Percentiles rank a stretch among this genome's conserved stretches.
Evolutionary conservation across 2,113 vertebrate species (phyloP).

Genomic region (Opisthocomus hoazin): DNA sequence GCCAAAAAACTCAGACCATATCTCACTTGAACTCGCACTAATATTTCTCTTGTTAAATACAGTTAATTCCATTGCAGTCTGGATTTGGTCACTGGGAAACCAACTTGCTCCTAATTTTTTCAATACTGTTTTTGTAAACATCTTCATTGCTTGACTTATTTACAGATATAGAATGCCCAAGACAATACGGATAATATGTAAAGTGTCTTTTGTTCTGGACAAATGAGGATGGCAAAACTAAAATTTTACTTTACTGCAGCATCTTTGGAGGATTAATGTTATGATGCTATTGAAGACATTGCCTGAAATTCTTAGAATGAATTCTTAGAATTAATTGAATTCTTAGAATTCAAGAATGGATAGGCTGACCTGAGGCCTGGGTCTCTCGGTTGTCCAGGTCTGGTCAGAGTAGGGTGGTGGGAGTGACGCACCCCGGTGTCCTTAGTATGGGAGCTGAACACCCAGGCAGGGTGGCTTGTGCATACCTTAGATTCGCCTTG

Average conservation of each 20-base stretch:
- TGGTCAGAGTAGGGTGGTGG: neutral
- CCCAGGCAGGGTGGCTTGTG: neutral
- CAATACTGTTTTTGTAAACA: neutral
- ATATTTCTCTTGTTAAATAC: neutral
- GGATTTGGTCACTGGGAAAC: constrained; percentile 15
- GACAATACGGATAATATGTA: neutral
- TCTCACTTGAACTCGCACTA: neutral
- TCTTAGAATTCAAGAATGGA: neutral
- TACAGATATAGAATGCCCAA: neutral
- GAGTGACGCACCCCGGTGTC: neutral
- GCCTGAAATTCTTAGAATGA: neutral
- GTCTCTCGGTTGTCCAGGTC: neutral
- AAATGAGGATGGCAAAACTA: neutral
- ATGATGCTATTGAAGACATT: neutral
- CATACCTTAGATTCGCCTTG: neutral
- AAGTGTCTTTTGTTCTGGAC: neutral
- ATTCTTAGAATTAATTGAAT: too few relatives aligned
- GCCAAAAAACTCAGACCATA: constrained; percentile 30
- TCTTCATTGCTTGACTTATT: neutral
- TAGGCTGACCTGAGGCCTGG: neutral
- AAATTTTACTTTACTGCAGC: neutral
- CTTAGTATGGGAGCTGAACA: neutral
- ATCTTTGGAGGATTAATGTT: neutral
- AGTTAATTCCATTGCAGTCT: constrained; percentile 29
- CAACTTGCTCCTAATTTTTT: neutral